Percentiles rank a stretch among this genome's conserved stretches.
These are phyloP conservation scores for Halcyon malimbica DNA, from an alignment of 2,113 vertebrate genomes.

Conservation along the genomic window DNA sequence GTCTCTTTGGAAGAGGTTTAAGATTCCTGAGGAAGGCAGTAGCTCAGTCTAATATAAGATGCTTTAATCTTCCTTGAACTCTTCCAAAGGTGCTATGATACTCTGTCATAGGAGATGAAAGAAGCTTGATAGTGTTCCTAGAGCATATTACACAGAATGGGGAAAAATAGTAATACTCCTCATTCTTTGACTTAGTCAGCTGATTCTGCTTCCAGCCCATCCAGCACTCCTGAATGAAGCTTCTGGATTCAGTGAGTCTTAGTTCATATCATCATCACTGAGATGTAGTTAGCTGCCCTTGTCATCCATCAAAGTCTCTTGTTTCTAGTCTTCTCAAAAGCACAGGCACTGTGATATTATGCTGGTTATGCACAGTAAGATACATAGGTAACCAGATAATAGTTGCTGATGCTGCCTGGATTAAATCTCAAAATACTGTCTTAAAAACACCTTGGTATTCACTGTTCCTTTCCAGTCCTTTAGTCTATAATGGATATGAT, in stretches of 20 bases:
- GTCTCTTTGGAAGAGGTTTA: not conserved
- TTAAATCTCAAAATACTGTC: not conserved
- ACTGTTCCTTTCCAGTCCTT: not conserved
- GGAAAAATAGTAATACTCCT: not conserved
- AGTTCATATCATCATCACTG: not conserved
- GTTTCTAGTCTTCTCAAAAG: not conserved
- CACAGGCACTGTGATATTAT: not conserved
- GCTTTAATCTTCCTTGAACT: not conserved
- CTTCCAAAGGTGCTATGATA: not conserved
- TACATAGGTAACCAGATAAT: not conserved
- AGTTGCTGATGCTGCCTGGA: not conserved
- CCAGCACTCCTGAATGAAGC: not conserved
- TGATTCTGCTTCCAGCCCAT: not conserved
- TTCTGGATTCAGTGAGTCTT: not conserved
- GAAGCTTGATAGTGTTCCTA: not conserved
- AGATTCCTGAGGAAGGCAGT: not conserved
- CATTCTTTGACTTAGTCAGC: not conserved
- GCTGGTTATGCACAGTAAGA: not conserved
- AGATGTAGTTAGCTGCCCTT: not conserved
- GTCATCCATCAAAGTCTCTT: not conserved
- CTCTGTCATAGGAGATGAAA: not conserved
- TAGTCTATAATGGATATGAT: not conserved
- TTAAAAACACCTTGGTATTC: not conserved
- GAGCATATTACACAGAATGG: accelerated
- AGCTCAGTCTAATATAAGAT: not conserved